Conservation (phyloP, 92 coral and sea anemone species). For the Phenganax marumi region DNA sequence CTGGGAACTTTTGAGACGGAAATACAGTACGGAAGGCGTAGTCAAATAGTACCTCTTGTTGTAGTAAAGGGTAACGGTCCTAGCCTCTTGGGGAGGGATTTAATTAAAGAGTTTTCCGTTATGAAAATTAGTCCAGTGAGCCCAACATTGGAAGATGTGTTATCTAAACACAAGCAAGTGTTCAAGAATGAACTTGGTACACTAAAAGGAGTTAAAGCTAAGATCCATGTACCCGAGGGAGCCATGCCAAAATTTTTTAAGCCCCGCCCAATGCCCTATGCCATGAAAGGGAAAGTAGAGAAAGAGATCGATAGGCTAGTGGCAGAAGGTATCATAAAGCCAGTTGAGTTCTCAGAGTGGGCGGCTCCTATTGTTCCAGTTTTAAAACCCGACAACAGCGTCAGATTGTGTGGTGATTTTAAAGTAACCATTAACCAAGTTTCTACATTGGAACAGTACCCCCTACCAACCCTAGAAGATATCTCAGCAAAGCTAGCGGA, state of each 20-base stretch:
- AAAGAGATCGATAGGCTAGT: too few species aligned
- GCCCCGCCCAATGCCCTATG: constrained; percentile 49
- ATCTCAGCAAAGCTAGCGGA: too few species aligned
- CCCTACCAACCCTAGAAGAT: too few species aligned
- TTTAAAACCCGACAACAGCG: too few species aligned
- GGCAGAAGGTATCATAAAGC: too few species aligned
- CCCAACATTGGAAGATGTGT: neutral
- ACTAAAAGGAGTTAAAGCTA: constrained; percentile 17
- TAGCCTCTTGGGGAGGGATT: constrained; percentile 55
- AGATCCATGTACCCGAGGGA: too few species aligned
- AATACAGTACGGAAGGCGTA: constrained; percentile 27
- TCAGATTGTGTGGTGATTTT: too few species aligned
- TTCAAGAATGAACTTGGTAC: constrained; percentile 31
- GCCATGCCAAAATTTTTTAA: constrained; percentile 21
- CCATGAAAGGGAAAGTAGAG: too few species aligned
- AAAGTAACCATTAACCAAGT: too few species aligned
- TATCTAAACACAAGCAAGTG: neutral
- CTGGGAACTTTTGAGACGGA: constrained; percentile 35
- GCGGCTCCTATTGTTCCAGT: too few species aligned
- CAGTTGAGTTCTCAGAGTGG: too few species aligned
- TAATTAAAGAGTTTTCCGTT: constrained; percentile 27
- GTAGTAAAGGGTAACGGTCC: constrained; percentile 50
- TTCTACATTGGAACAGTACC: too few species aligned
- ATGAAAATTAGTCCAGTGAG: neutral
- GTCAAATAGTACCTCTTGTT: constrained; percentile 38